Base-by-base conservation (phyloP, 1,140 invertebrate genomes). In the Drosophila parabipectinata region DNA sequence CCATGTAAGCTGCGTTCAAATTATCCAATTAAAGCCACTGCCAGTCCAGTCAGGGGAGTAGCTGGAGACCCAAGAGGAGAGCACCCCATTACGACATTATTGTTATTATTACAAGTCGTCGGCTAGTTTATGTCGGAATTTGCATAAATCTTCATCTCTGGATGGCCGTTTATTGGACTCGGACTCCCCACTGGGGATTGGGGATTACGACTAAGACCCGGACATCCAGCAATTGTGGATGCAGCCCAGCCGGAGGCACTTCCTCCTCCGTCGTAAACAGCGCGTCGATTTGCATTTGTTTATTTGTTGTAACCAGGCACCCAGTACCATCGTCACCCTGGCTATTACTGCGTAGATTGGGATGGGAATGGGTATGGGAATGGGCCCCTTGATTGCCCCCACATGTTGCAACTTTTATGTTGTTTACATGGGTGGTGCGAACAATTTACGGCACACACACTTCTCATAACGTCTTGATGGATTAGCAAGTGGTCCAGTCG, bases 341-440 rank as follows among this genome's bases (percentile, higher is more conserved):
- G 60, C 71, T 53, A 47, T 59, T 48, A 71, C 72, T 75, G 72
- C 72, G 69, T 74, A 64, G 32, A 66, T 75, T 15, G 54, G 64
- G 64, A 15, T 15, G 15, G 15, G 64, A 45, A 30, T 76, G 47
- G 39, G 32, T 12, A 21, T 6, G 34, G 14, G 28, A 32, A 9
- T n/a, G 52, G 21, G 9, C 44, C 26, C 55, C 26, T 51, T 68
- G 72, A 56, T 69, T 77, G 68, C 68, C 63, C 24, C 47, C 78
- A 85, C 82, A 87, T 88, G 78, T 61, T 85, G 83, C 82, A 85
- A 79, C 77, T 87, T 85, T 72, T 82, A 88, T 87, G 69, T 87
- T 85, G 83, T 85, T 85, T 85, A 85, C 75, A 60, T 59, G 73
- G 30, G 63, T 32, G 71, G 77, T 69, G 64, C 61, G 60, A 67